phyloP scores from a whole-genome alignment of 2,888 invertebrate genomes.

The Phengaris alcon region DNA sequence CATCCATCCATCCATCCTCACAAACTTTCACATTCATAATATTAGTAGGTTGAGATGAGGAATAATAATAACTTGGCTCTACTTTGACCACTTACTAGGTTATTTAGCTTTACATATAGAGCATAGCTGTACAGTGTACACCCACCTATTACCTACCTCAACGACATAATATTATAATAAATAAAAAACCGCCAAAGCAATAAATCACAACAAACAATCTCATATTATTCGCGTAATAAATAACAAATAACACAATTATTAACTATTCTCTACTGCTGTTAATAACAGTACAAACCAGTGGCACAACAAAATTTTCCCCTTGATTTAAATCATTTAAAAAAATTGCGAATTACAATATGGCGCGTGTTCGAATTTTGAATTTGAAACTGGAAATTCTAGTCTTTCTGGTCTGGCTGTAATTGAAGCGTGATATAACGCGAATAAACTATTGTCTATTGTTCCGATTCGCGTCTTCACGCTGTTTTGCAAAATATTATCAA shows the following conservation, averaged over 20 bases:
- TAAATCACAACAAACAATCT: constrained; percentile 38
- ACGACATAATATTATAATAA: background rate
- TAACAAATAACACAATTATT: constrained; percentile 59
- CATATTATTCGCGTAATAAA: constrained; percentile 47
- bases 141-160: background rate
- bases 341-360: constrained; percentile 64
- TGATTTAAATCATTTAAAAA: constrained; percentile 37
- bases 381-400: constrained; percentile 66
- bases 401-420: constrained; percentile 50
- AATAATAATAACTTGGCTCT: too few species aligned
- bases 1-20: too few species aligned
- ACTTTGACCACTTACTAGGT: too few species aligned
- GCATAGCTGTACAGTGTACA: too few species aligned
- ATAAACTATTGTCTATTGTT: constrained; percentile 57
- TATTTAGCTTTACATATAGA: too few species aligned
- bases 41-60: too few species aligned
- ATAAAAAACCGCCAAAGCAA: constrained; percentile 30
- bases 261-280: constrained; percentile 67
- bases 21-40: too few species aligned
- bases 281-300: constrained; percentile 64
- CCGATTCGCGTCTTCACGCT: constrained; percentile 58
- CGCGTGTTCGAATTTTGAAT: constrained; percentile 65
- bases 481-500: constrained; percentile 37
- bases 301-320: constrained; percentile 50
- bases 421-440: constrained; percentile 59